Evolutionary conservation across 2,888 invertebrate genomes (phyloP).

Genomic region (Monoplex corrugatus): DNA sequence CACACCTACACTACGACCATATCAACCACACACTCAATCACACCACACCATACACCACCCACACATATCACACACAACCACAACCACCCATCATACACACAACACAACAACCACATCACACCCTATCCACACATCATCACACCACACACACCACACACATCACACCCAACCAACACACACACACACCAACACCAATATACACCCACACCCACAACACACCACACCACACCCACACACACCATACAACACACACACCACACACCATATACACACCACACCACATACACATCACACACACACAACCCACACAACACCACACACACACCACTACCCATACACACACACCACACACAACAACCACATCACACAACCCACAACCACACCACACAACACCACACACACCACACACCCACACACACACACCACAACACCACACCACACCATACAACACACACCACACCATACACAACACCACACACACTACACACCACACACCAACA

Average conservation of each 20-base stretch:
- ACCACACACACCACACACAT: constrained; percentile 4
- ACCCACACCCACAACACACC: neutral
- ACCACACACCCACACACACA: neutral
- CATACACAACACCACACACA: too few species aligned
- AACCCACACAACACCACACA: neutral
- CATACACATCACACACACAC: too few species aligned
- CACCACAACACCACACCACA: too few species aligned
- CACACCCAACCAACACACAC: neutral
- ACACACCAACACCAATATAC: neutral
- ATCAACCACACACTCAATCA: neutral
- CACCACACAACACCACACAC: neutral
- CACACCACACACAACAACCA: neutral
- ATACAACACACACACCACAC: neutral
- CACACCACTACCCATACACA: neutral
- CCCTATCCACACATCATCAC: too few species aligned
- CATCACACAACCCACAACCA: neutral
- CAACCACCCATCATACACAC: neutral
- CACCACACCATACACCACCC: neutral
- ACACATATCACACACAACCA: neutral
- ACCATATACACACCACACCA: neutral
- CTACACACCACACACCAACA: neutral
- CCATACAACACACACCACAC: too few species aligned
- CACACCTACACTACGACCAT: too few species aligned
- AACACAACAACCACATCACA: neutral
- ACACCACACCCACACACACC: neutral